Conservation (phyloP, 1,140 invertebrate genomes). For the Aphaenogaster ashmeadi region DNA sequence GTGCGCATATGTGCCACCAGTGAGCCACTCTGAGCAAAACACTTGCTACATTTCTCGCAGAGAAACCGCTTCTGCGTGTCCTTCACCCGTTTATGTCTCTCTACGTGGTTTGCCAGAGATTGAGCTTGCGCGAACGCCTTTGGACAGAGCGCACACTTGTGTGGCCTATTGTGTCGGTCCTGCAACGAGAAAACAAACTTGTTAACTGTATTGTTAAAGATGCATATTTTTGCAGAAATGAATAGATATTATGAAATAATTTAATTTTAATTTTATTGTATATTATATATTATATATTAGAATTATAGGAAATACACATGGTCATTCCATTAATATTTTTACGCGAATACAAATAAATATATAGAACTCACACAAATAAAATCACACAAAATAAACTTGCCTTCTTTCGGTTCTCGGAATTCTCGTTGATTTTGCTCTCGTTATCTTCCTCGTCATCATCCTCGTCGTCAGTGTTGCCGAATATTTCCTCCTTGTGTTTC, state of each 20-base stretch:
- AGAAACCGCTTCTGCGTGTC: conserved; percentile 84
- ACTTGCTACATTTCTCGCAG: conserved; percentile 84
- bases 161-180: conserved; percentile 80
- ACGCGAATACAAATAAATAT: background rate
- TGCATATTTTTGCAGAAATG: background rate
- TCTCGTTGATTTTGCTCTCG: conserved; percentile 74
- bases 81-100: conserved; percentile 81
- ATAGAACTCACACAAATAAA: background rate
- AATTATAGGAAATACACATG: background rate
- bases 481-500: conserved; percentile 81
- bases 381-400: conserved; percentile 49
- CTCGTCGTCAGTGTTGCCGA: conserved; percentile 74
- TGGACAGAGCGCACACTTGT: conserved; percentile 82
- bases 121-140: conserved; percentile 82
- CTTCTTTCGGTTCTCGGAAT: conserved; percentile 73
- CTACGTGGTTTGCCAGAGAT: conserved; percentile 82
- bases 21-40: conserved; percentile 83
- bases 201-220: background rate
- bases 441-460: conserved; percentile 77
- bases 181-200: conserved; percentile 61
- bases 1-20: conserved; percentile 84
- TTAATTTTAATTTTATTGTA: background rate
- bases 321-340: background rate
- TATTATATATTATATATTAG: background rate
- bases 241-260: background rate